These are phyloP conservation scores for Nomada fucata DNA, from an alignment of 2,888 invertebrate genomes.

Conservation along the genomic window DNA sequence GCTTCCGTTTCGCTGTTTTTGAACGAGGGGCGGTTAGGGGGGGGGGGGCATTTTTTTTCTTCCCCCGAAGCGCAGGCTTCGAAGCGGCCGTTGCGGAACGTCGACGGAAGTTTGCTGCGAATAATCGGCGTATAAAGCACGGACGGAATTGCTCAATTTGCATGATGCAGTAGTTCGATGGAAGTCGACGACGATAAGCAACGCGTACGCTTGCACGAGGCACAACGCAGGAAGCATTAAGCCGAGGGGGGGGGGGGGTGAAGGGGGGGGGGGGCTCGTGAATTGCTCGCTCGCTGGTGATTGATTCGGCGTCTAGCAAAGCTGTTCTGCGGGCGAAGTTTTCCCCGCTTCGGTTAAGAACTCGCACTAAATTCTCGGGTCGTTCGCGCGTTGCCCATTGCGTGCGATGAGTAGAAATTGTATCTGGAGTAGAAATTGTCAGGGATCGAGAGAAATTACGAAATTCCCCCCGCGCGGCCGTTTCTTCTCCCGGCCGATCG, in stretches of 20 bases:
- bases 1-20: conserved; percentile 3
- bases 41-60: neutral
- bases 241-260: conserved; percentile 16
- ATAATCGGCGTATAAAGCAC: conserved; percentile 54
- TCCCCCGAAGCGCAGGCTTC: neutral
- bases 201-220: conserved; percentile 31
- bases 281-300: conserved; percentile 47
- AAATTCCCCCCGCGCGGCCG: neutral
- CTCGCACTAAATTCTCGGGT: neutral
- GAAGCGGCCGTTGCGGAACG: conserved; percentile 45
- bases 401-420: no score
- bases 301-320: conserved; percentile 31
- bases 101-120: conserved; percentile 54
- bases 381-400: no score
- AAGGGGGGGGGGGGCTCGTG: conserved; percentile 34
- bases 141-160: conserved; percentile 58
- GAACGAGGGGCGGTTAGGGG: neutral
- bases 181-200: conserved; percentile 57
- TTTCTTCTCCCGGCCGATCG: neutral
- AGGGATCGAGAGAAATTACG: no score
- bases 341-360: neutral
- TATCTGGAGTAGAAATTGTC: no score
- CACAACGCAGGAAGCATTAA: conserved; percentile 46
- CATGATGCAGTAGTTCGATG: conserved; percentile 59
- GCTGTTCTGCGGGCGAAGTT: neutral